Percentiles rank a stretch among this genome's conserved stretches.
phyloP scores from a whole-genome alignment of 2,888 invertebrate genomes.

The Melinaea marsaeus region DNA sequence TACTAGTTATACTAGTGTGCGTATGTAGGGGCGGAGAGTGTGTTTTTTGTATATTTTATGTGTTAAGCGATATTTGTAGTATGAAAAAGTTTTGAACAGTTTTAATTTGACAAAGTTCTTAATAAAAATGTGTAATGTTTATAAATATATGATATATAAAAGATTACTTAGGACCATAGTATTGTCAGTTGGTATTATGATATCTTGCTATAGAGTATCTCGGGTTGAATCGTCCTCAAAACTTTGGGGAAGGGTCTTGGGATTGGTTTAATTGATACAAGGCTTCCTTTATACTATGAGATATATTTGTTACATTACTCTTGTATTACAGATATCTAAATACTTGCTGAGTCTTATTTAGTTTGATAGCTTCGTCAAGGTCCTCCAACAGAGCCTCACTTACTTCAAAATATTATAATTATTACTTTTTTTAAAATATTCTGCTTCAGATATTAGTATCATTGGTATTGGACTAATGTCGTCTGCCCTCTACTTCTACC shows the following conservation, averaged over 20 bases:
- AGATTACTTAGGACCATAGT: conserved; percentile 11
- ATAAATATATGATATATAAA: neutral
- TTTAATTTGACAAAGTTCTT: neutral
- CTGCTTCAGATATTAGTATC: no score
- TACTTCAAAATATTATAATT: no score
- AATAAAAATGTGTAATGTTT: neutral
- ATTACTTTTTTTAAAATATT: no score
- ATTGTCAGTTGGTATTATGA: conserved; percentile 17
- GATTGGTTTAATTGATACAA: conserved; percentile 21
- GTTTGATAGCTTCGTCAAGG: no score
- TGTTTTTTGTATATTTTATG: neutral
- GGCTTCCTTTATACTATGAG: conserved; percentile 14
- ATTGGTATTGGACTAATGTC: no score
- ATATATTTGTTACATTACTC: conserved; percentile 3
- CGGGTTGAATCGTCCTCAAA: conserved; percentile 18
- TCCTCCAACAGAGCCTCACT: no score
- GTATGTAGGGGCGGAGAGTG: conserved; percentile 20
- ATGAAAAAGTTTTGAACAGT: neutral
- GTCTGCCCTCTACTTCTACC: no score
- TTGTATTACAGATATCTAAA: neutral
- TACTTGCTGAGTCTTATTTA: no score
- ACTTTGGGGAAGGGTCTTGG: conserved; percentile 22
- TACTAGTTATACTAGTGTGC: conserved; percentile 7
- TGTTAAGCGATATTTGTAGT: neutral
- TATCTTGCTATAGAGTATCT: conserved; percentile 18